Percentiles rank a stretch among this genome's conserved stretches.
phyloP scores from a whole-genome alignment of 92 coral and sea anemone genomes.

The Phenganax subtilis region DNA sequence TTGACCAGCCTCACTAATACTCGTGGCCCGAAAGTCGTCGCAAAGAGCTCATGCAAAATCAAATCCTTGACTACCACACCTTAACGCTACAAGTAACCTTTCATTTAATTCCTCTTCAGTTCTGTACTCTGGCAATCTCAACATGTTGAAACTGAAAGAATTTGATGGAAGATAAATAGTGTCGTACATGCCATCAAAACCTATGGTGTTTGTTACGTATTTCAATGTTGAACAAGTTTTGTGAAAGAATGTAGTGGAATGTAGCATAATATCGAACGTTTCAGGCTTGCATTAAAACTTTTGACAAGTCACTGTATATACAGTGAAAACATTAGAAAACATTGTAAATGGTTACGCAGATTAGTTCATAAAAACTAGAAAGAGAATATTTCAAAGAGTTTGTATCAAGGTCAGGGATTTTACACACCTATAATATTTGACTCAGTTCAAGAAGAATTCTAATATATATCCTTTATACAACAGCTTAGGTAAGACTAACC shows the following conservation, averaged over 20 bases:
- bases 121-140: constrained; percentile 50
- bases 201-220: not conserved
- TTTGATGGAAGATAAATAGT: not conserved
- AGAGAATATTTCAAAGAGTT: too few species aligned
- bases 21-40: not conserved
- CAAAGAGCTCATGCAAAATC: constrained; percentile 45
- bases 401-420: too few species aligned
- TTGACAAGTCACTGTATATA: too few species aligned
- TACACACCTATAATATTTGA: too few species aligned
- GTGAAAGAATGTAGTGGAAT: too few species aligned
- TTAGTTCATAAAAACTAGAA: too few species aligned
- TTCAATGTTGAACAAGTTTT: not conserved
- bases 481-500: constrained; percentile 25
- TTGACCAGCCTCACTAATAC: not conserved
- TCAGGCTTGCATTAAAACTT: too few species aligned
- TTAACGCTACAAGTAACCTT: constrained; percentile 48
- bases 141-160: constrained; percentile 51
- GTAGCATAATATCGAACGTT: too few species aligned
- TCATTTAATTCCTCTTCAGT: constrained; percentile 47
- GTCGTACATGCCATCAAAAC: too few species aligned
- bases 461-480: not conserved
- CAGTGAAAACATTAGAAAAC: too few species aligned
- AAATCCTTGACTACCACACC: constrained; percentile 59
- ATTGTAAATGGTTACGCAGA: too few species aligned
- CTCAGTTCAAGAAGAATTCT: not conserved